Evolutionary conservation across 1,140 invertebrate species (phyloP).

Genomic region (Cephus cinctus): DNA sequence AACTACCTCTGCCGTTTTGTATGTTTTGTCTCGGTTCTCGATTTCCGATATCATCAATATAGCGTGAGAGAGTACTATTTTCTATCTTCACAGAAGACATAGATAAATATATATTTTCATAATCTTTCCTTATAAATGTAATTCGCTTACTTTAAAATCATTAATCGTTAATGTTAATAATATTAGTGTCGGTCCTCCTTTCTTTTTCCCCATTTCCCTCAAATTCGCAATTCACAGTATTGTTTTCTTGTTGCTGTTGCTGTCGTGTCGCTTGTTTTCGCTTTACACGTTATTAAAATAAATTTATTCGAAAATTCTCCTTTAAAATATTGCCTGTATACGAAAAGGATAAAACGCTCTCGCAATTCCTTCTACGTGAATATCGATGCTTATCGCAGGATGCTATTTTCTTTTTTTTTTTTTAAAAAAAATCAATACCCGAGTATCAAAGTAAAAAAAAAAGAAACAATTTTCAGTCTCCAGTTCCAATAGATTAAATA

Average conservation of each 20-base stretch:
- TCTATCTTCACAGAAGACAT: constrained; percentile 65
- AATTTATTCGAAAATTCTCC: constrained; percentile 23
- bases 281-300: too few relatives aligned
- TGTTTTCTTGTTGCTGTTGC: too few relatives aligned
- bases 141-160: constrained; percentile 55
- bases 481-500: too few relatives aligned
- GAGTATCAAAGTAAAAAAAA: too few relatives aligned
- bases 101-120: constrained; percentile 61
- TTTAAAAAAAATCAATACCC: too few relatives aligned
- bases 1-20: constrained; percentile 42
- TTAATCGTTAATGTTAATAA: constrained; percentile 58
- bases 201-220: constrained; percentile 40
- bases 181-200: constrained; percentile 56
- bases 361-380: too few relatives aligned
- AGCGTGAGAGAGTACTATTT: constrained; percentile 58
- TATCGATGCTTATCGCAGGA: too few relatives aligned
- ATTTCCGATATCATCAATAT: constrained; percentile 54
- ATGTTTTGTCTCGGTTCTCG: constrained; percentile 37
- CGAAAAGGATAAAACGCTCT: too few relatives aligned
- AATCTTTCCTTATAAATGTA: constrained; percentile 59
- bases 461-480: too few relatives aligned
- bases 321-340: too few relatives aligned
- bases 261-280: too few relatives aligned
- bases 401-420: too few relatives aligned
- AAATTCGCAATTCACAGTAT: constrained; percentile 46